Percentiles rank a stretch among this genome's conserved stretches.
Conservation (phyloP, 2,113 vertebrate species). For the Cephalopholis sonnerati region DNA sequence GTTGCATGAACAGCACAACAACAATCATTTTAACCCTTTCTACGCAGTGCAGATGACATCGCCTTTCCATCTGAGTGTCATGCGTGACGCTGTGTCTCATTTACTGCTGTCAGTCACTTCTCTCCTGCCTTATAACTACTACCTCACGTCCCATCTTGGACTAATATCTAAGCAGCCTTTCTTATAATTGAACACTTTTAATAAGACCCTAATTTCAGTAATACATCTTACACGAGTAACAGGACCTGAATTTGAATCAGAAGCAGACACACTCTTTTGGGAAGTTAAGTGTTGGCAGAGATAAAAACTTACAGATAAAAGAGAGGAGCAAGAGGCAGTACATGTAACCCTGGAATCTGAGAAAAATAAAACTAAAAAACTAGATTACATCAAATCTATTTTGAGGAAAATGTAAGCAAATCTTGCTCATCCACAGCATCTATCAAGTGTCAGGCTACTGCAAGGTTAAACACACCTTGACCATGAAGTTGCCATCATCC, state of each 20-base stretch:
- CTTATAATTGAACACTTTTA: too few species aligned
- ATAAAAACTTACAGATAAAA: not conserved
- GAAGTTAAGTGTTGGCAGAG: not conserved
- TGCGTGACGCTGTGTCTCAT: not conserved
- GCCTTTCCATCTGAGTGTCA: not conserved
- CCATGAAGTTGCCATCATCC: constrained; percentile 84
- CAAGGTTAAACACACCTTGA: constrained; percentile 79
- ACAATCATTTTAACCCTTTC: not conserved
- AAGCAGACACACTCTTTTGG: too few species aligned
- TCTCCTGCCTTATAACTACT: not conserved
- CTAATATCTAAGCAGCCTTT: too few species aligned
- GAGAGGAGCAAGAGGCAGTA: not conserved
- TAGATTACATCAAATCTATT: not conserved
- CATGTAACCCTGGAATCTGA: not conserved
- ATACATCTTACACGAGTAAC: not conserved
- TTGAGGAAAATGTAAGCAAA: not conserved
- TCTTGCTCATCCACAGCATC: not conserved
- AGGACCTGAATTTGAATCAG: not conserved
- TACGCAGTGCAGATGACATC: not conserved
- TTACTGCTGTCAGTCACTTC: not conserved
- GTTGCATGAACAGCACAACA: not conserved
- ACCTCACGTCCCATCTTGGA: not conserved
- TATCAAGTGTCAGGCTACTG: not conserved
- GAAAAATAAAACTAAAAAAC: not conserved
- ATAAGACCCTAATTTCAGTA: too few species aligned